Evolutionary conservation across 2,888 invertebrate genomes (phyloP), one percentile per base, ranked within the genome.

Genomic region (Petrophora chlorosata): DNA sequence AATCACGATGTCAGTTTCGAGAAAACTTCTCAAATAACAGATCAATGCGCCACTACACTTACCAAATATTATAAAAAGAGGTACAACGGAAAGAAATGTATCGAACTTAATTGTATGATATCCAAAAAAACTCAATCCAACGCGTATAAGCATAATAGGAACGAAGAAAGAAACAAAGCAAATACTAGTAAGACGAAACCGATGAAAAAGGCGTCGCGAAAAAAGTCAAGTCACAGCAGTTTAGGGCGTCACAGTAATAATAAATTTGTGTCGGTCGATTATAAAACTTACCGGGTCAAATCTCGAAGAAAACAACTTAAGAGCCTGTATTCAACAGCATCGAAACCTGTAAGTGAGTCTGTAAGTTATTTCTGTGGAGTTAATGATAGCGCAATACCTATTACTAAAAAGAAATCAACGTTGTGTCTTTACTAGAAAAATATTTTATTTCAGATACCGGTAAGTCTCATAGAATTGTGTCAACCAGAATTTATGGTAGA

Each of bases 291-390:
- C 44, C 45, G 44, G n/a, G 22, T 54, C 2, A 65, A 59, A 19
- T 42, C 60, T 9, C 47, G 48, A 41, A 59, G 40, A 45, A 67
- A 61, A 12, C 56, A 65, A 26, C 55, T 55, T 35, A 58, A 61
- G 16, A 54, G 50, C 25, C 36, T 71, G 16, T 65, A 65, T 10
- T 55, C 65, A 3, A 63, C 53, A 16, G 49, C 66, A 36, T 61
- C 80, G 0, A 80, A 79, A 55, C 84, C 85, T 35, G 85, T 77
- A 58, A 74, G 74, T 10, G n/a, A n/a, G n/a, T n/a, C n/a, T n/a
- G n/a, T 22, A 22, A 23, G n/a, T 47, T 53, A 4, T 17, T 7
- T 33, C 5, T 28, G 17, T 12, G 5, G 8, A 1, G 22, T 23
- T 8, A 23, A 13, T 28, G 12, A 12, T 5, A 28, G 28, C 28